Conservation (phyloP, 2,797 vertebrate species). For the Fistularia tabacaria region DNA sequence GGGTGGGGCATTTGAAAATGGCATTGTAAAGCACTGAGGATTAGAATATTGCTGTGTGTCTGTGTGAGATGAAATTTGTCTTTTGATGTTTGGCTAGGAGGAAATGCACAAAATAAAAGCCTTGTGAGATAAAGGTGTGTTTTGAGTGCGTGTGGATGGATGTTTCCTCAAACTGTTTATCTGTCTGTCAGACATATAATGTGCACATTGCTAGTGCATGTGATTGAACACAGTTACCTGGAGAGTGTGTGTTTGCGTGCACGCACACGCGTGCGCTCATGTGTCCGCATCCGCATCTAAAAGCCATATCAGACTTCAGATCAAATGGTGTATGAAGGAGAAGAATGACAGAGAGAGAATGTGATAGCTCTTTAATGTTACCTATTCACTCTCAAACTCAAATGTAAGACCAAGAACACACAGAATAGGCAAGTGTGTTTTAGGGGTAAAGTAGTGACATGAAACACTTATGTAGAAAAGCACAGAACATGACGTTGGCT, state of each 20-base stretch:
- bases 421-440: conserved; percentile 64
- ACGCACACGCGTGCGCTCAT: conserved; percentile 32
- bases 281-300: conserved; percentile 63
- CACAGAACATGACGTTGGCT: conserved; percentile 69
- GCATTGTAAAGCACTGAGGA: conserved; percentile 45
- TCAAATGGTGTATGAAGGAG: conserved; percentile 73
- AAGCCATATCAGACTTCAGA: conserved; percentile 70
- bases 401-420: conserved; percentile 70
- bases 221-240: no score
- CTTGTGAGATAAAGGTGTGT: conserved; percentile 57
- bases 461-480: conserved; percentile 71
- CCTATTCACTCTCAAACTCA: conserved; percentile 72
- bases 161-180: conserved; percentile 59
- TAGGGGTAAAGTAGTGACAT: conserved; percentile 62
- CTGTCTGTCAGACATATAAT: conserved; percentile 59
- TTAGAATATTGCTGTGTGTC: conserved; percentile 62
- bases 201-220: conserved; percentile 32
- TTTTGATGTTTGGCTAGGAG: conserved; percentile 64
- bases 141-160: conserved; percentile 39
- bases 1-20: conserved; percentile 54
- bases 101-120: conserved; percentile 67
- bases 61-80: conserved; percentile 46
- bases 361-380: conserved; percentile 72
- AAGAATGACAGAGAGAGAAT: conserved; percentile 65
- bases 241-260: conserved; percentile 6